Conservation (phyloP, 2,113 vertebrate genomes). For the Grantiella picta region DNA sequence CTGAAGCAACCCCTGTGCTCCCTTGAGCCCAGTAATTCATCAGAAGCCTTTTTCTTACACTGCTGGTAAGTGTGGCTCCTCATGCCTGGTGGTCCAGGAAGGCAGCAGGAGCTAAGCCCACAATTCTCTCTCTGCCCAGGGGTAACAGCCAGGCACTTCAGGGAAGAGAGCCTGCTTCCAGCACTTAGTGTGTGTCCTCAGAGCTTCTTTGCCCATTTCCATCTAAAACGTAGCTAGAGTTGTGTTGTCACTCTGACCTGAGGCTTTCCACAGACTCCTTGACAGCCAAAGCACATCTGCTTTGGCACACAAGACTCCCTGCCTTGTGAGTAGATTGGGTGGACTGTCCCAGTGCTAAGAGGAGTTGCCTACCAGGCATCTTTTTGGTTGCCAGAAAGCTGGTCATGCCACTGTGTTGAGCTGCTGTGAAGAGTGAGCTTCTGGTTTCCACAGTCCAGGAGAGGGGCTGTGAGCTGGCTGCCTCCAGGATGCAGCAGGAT, state of each 20-base stretch:
- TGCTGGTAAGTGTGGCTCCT: not conserved
- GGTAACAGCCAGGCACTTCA: not conserved
- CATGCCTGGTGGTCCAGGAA: not conserved
- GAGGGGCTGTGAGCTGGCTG: not conserved
- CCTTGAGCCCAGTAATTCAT: not conserved
- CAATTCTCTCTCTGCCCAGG: not conserved
- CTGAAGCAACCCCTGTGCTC: not conserved
- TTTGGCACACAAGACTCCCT: rapidly evolving
- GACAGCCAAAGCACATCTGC: not conserved
- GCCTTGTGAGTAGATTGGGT: not conserved
- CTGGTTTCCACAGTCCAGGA: not conserved
- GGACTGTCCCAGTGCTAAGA: not conserved
- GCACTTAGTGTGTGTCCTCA: not conserved
- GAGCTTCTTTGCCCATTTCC: not conserved
- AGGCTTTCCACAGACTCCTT: not conserved
- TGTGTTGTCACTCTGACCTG: not conserved
- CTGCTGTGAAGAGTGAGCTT: not conserved
- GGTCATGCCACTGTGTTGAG: not conserved
- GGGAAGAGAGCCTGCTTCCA: not conserved
- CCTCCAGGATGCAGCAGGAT: not conserved
- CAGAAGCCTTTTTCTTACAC: not conserved
- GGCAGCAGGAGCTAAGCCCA: not conserved
- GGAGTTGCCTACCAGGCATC: not conserved
- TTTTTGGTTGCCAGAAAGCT: not conserved
- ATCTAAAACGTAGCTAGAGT: not conserved